phyloP scores from a whole-genome alignment of 2,113 vertebrate species.

The Synodontis membranacea region DNA sequence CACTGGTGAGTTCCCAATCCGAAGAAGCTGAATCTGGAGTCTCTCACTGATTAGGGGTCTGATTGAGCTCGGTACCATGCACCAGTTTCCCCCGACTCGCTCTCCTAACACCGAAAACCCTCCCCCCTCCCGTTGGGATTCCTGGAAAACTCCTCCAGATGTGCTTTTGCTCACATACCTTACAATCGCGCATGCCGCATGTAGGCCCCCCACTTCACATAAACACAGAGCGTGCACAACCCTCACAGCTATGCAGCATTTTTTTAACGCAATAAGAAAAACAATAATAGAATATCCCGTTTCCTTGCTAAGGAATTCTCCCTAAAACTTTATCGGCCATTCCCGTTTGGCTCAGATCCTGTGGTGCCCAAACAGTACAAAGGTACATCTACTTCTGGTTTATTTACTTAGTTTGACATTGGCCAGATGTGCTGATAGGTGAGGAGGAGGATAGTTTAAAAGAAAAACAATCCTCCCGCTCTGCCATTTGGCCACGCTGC shows the following conservation, averaged over 20 bases:
- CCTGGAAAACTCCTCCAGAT: constrained; percentile 48
- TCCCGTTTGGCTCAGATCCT: constrained; percentile 25
- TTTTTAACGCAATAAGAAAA: constrained; percentile 26
- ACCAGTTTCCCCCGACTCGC: constrained; percentile 60
- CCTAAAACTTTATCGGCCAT: not conserved
- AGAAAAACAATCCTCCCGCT: constrained; percentile 49
- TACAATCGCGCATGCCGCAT: constrained; percentile 10
- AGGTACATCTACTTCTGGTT: constrained; percentile 48
- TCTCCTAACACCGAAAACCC: not conserved
- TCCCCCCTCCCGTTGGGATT: constrained; percentile 35
- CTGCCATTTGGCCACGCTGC: constrained; percentile 29
- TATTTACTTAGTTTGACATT: constrained; percentile 55
- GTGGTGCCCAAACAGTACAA: constrained; percentile 34
- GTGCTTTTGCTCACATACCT: constrained; percentile 44
- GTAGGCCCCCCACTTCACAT: constrained; percentile 24
- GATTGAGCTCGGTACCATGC: constrained; percentile 57
- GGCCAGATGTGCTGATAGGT: constrained; percentile 54
- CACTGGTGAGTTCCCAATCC: not conserved
- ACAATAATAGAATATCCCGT: not conserved
- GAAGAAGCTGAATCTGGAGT: constrained; percentile 31
- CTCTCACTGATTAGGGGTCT: constrained; percentile 60
- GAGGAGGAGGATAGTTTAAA: constrained; percentile 38
- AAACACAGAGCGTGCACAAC: constrained; percentile 43
- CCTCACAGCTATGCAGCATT: not conserved
- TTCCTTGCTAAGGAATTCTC: constrained; percentile 27